Evolutionary conservation across 2,113 vertebrate species (phyloP).

Genomic region (Romanogobio albipinnatus): DNA sequence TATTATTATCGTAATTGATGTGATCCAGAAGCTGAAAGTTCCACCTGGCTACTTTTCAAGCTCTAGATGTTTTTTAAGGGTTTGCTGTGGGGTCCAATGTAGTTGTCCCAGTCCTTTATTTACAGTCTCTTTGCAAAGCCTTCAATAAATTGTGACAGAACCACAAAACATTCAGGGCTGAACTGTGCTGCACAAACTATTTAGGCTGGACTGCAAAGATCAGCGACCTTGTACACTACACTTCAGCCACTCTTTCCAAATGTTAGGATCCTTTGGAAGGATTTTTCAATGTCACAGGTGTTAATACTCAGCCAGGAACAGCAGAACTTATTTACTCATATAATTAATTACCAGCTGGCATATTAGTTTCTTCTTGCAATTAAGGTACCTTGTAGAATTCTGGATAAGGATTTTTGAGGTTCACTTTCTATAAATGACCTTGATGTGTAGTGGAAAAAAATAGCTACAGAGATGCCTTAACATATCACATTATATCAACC

Average conservation of each 20-base stretch:
- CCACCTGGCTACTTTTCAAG: neutral
- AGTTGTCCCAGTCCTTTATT: neutral
- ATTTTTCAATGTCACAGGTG: neutral
- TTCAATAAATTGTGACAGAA: neutral
- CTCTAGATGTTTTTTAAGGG: neutral
- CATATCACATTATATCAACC: neutral
- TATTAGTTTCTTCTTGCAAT: neutral
- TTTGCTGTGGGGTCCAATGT: neutral
- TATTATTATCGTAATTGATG: neutral
- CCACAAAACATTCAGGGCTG: slow-evolving; percentile 3
- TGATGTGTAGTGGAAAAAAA: neutral
- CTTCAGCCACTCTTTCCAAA: neutral
- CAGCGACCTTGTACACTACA: neutral
- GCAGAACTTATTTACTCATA: neutral
- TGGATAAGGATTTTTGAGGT: no score
- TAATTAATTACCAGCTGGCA: neutral
- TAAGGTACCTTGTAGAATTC: no score
- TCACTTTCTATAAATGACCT: neutral
- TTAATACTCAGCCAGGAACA: neutral
- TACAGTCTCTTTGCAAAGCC: neutral
- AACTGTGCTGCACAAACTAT: neutral
- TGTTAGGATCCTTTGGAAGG: neutral
- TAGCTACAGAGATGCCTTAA: no score
- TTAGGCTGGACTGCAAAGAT: neutral
- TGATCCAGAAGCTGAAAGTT: neutral